Conservation (phyloP, 2,113 vertebrate species). For the Pteruthius melanotis region DNA sequence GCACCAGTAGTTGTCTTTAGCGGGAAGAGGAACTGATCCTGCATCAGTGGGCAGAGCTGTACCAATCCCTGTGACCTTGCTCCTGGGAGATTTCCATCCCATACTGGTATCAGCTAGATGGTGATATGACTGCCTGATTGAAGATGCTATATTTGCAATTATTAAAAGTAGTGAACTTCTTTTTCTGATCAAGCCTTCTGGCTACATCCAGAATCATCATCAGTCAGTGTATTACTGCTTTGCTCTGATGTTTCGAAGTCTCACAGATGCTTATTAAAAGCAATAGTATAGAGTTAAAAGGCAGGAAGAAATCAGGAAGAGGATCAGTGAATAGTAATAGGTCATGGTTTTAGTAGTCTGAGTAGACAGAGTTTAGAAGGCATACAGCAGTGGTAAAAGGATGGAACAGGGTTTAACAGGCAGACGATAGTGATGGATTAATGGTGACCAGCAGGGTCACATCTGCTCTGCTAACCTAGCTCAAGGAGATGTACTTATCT, state of each 20-base stretch:
- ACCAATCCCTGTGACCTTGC: neutral
- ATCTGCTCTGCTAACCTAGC: neutral
- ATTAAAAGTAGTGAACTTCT: neutral
- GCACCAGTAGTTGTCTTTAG: neutral
- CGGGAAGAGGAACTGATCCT: neutral
- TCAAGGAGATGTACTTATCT: neutral
- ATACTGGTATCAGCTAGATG: rapidly evolving
- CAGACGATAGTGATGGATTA: neutral
- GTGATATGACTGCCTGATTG: neutral
- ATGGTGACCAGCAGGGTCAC: rapidly evolving
- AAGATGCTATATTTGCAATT: neutral
- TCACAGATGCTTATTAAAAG: neutral
- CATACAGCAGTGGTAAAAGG: neutral
- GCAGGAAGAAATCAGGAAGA: neutral
- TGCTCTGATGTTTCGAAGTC: neutral
- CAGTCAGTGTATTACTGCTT: neutral
- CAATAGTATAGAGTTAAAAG: neutral
- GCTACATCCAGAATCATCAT: neutral
- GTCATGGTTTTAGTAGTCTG: neutral
- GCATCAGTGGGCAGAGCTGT: neutral
- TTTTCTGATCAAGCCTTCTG: neutral
- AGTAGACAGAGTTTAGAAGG: neutral
- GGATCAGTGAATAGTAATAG: neutral
- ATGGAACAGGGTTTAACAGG: neutral
- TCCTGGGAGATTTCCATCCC: neutral